A percentile compares a stretch with the other conserved stretches of the same genome.
Evolutionary conservation across 2,113 vertebrate genomes (phyloP).

Genomic region (Capricornis sumatraensis): DNA sequence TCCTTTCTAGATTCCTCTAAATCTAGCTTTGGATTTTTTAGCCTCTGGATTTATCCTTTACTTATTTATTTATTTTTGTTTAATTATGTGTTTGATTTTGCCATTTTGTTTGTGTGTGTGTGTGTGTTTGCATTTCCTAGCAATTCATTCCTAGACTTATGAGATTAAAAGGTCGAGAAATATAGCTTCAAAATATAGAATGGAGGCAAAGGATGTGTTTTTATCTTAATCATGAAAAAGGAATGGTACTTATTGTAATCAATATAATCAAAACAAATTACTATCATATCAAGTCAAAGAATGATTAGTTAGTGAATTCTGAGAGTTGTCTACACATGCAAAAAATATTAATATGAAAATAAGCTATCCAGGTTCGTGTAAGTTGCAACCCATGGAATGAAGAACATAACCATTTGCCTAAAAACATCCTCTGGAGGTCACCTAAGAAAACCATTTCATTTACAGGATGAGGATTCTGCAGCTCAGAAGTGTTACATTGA

Average conservation of each 20-base stretch:
- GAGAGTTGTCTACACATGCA: neutral
- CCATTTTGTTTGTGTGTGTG: neutral
- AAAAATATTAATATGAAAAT: slow-evolving; percentile 3
- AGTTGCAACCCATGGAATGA: neutral
- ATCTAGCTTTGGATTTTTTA: neutral
- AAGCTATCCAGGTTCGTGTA: neutral
- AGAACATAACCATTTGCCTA: neutral
- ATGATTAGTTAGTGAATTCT: neutral
- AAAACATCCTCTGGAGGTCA: neutral
- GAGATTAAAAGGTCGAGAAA: neutral
- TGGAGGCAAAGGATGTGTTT: neutral
- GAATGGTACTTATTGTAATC: neutral
- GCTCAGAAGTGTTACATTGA: neutral
- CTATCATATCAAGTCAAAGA: neutral
- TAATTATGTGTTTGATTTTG: neutral
- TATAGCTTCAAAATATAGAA: neutral
- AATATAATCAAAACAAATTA: slow-evolving; percentile 16
- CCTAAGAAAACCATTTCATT: neutral
- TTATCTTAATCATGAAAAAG: neutral
- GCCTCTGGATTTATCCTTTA: neutral
- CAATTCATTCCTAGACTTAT: neutral
- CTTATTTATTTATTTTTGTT: neutral
- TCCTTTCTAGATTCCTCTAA: neutral
- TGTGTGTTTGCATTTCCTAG: neutral
- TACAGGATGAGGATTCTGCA: neutral